Conservation (phyloP, 2,888 invertebrate species). For the Actias luna region DNA sequence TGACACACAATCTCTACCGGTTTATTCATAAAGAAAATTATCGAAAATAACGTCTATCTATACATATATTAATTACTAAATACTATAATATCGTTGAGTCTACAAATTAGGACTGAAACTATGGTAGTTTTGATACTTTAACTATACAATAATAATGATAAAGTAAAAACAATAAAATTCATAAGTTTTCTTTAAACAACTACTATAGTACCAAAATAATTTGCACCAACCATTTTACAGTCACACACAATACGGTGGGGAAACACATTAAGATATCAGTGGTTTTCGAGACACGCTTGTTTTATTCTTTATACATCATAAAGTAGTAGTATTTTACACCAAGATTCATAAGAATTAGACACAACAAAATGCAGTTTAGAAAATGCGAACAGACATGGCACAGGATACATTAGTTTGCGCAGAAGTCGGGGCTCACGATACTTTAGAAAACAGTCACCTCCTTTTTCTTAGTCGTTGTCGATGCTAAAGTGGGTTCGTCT, state of each 20-base stretch:
- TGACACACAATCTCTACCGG: too few relatives aligned
- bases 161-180: background rate
- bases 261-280: background rate
- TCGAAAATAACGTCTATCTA: background rate
- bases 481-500: conserved; percentile 45
- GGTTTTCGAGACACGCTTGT: background rate
- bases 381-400: conserved; percentile 17
- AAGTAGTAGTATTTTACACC: background rate
- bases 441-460: conserved; percentile 58
- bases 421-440: conserved; percentile 19
- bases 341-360: background rate
- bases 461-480: conserved; percentile 51
- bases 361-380: background rate
- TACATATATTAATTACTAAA: background rate
- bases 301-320: background rate
- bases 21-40: background rate
- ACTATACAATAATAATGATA: background rate
- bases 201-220: background rate
- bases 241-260: background rate
- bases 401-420: conserved; percentile 15
- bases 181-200: background rate
- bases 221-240: conserved; percentile 1
- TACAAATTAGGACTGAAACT: background rate
- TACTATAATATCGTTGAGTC: background rate
- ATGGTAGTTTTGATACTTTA: background rate